Percentiles rank a stretch among this genome's conserved stretches.
Conservation (phyloP, 2,797 vertebrate genomes). For the Chelmon rostratus region DNA sequence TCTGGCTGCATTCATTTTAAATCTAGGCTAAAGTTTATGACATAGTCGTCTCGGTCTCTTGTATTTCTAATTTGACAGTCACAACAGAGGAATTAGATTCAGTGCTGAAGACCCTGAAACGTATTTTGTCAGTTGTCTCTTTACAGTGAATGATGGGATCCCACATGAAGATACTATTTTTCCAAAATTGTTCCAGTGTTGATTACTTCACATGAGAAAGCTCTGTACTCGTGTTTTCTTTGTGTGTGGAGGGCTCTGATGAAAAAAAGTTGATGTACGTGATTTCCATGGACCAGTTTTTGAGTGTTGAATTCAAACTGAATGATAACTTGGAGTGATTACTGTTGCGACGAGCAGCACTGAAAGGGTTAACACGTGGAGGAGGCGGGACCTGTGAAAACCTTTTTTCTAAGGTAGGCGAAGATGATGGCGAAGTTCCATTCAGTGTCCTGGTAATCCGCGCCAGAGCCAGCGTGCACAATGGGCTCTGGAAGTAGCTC, state of each 20-base stretch:
- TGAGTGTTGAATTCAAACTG: too few species aligned
- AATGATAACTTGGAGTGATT: neutral
- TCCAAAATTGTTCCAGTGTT: neutral
- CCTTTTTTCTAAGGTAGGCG: too few species aligned
- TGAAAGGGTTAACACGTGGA: neutral
- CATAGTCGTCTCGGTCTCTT: neutral
- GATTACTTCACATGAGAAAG: neutral
- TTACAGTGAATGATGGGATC: neutral
- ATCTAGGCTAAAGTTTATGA: neutral
- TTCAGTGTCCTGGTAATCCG: neutral
- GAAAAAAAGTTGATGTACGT: neutral
- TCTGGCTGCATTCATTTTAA: neutral
- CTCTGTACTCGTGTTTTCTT: neutral
- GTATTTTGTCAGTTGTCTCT: neutral
- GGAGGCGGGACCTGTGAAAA: too few species aligned
- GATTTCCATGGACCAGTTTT: neutral
- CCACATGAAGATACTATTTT: neutral
- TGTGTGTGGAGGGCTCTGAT: neutral
- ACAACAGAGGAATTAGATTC: neutral
- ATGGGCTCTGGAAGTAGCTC: neutral
- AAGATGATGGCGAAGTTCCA: neutral
- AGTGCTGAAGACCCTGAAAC: neutral
- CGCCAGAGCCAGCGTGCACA: neutral
- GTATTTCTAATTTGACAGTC: too few species aligned
- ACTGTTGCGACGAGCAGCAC: neutral